Evolutionary conservation across 2,888 invertebrate species (phyloP).

Genomic region (Harpagoxenus sublaevis): DNA sequence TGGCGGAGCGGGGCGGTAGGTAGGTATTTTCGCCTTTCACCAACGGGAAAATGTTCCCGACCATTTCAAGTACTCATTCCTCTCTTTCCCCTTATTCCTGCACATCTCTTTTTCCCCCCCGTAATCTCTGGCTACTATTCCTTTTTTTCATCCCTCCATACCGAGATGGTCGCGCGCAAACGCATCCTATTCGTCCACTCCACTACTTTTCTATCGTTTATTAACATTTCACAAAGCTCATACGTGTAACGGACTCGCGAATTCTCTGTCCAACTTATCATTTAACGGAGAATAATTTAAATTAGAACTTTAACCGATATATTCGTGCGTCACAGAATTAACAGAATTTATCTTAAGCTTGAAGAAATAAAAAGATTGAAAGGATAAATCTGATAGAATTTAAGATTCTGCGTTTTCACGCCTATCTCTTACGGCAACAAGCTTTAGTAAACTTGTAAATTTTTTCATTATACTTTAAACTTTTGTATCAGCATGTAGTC

Average conservation of each 20-base stretch:
- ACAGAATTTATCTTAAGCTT: not conserved
- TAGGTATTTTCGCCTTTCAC: conserved; percentile 53
- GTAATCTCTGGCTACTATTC: not conserved
- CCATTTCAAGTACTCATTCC: conserved; percentile 44
- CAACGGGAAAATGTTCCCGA: conserved; percentile 66
- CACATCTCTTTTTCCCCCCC: not conserved
- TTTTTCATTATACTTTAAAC: not conserved
- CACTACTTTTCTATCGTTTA: not conserved
- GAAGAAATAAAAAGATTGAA: not conserved
- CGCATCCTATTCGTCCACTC: not conserved
- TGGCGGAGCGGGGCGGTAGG: not conserved
- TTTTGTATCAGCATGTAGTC: not conserved
- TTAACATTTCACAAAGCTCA: not conserved
- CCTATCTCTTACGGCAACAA: not conserved
- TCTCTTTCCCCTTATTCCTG: not conserved
- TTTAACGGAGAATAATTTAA: not conserved
- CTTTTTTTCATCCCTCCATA: not conserved
- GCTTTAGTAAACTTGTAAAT: not conserved
- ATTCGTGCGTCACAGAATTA: not conserved
- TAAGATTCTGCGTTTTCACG: not conserved
- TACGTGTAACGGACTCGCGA: not conserved
- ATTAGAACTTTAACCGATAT: not conserved
- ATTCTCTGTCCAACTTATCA: not conserved
- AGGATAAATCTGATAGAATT: not conserved
- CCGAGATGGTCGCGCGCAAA: not conserved